phyloP scores from a whole-genome alignment of 30 jellyfish, hydroid and myxozoan genomes.

The Aurelia aurita region DNA sequence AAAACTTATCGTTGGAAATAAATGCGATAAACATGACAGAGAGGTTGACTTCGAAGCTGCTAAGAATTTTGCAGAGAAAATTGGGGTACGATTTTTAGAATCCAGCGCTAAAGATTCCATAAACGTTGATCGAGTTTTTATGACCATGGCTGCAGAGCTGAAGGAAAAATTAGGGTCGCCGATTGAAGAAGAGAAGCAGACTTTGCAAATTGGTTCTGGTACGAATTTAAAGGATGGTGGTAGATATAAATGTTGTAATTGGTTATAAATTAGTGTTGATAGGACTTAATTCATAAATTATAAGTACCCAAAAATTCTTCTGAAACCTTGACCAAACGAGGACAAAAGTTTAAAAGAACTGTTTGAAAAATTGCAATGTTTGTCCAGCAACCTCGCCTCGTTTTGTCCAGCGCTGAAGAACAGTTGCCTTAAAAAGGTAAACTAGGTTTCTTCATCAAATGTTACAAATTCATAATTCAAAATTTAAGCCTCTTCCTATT shows the following conservation, averaged over 20 bases:
- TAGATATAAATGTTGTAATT: constrained; percentile 39
- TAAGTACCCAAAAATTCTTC: neutral
- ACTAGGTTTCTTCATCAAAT: no score
- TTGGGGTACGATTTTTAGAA: constrained; percentile 66
- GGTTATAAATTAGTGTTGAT: constrained; percentile 17
- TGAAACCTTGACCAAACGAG: neutral
- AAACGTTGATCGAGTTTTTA: constrained; percentile 74
- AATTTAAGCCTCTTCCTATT: no score
- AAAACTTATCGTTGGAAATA: constrained; percentile 77
- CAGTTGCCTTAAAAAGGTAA: no score
- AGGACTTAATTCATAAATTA: neutral
- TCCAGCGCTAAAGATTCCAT: constrained; percentile 80
- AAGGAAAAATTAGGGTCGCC: constrained; percentile 81
- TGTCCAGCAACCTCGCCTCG: no score
- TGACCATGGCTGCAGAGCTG: constrained; percentile 79
- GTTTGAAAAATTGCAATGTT: no score
- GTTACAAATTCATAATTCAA: no score
- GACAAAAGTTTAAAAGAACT: no score
- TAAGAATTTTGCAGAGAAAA: constrained; percentile 65
- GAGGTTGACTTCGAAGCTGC: constrained; percentile 86
- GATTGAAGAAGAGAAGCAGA: constrained; percentile 41
- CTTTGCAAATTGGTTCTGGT: constrained; percentile 40
- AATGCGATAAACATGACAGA: constrained; percentile 74
- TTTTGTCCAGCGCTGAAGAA: no score
- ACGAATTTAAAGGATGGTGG: constrained; percentile 18